Percentiles rank a stretch among this genome's conserved stretches.
Evolutionary conservation across 1,140 invertebrate genomes (phyloP).

Genomic region (Ridgeia piscesae): DNA sequence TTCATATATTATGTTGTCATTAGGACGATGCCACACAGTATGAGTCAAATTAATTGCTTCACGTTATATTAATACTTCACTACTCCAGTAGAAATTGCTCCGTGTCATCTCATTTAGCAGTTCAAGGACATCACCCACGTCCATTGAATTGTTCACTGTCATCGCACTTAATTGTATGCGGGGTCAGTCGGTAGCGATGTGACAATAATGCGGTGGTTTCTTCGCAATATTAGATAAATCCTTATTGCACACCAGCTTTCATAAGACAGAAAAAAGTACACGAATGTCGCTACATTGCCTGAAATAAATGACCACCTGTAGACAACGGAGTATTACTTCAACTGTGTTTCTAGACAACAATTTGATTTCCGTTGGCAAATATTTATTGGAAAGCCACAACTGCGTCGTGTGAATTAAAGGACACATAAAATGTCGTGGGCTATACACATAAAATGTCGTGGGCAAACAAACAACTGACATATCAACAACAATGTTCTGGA

Average conservation of each 20-base stretch:
- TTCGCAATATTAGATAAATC: too few relatives aligned
- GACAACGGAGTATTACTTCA: background rate
- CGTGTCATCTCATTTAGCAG: too few relatives aligned
- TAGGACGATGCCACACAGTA: too few relatives aligned
- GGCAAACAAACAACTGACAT: background rate
- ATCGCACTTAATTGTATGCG: background rate
- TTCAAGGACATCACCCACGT: background rate
- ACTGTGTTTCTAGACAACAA: background rate
- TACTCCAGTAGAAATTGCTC: too few relatives aligned
- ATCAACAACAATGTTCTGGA: background rate
- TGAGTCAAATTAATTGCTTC: too few relatives aligned
- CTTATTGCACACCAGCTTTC: too few relatives aligned
- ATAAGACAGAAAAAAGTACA: too few relatives aligned
- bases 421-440: background rate
- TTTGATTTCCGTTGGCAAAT: background rate
- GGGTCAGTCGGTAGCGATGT: too few relatives aligned
- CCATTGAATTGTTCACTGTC: background rate
- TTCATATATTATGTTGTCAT: too few relatives aligned
- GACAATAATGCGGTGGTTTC: too few relatives aligned
- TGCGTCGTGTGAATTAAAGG: background rate
- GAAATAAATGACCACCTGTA: background rate
- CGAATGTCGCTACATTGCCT: background rate
- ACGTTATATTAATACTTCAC: too few relatives aligned
- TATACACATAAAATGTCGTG: background rate
- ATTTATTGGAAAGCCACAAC: background rate